Evolutionary conservation across 30 jellyfish, hydroid and myxozoan species (phyloP), one percentile per base, ranked within the genome.

Genomic region (Sanderia malayensis): DNA sequence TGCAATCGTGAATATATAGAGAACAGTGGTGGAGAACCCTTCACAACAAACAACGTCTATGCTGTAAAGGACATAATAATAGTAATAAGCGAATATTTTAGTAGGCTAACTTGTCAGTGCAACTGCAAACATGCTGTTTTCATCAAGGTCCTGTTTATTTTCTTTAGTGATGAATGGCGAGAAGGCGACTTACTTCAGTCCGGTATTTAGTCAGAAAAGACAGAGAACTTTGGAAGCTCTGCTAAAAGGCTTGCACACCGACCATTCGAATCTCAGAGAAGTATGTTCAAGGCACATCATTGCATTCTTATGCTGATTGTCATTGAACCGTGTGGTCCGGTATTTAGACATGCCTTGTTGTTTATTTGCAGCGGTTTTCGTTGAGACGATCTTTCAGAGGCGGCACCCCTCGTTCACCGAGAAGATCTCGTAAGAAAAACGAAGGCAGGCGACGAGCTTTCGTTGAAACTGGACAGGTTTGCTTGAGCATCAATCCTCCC

Each of bases 141-240:
- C n/a, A n/a, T n/a, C n/a, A n/a, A n/a, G n/a, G n/a, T n/a, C n/a
- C n/a, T n/a, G n/a, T n/a, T 9, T 33, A 33, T 23, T 47, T 21
- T n/a, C 66, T 87, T 31, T 73, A 91, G 99, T 93, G 61, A 93
- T 93, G 95, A 93, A 93, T 31, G 99, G 97, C 11, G 99, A 93
- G 61, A 93, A 93, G 71, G 99, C 99, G 7, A 96, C 99, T 4
- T 93, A 93, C 46, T 53, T 64, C 61, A 93, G 99, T 34, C 99
- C 99, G 0, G 99, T 85, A 37, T 93, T 93, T 67, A 93, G 96
- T 61, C 84, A 83, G 49, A 93, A 93, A 59, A 28, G 99, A 57
- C 95, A 93, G 46, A 71, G 99, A 49, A 93, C 99, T 9, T 73
- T 93, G 29, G 99, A 93, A 70, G 95, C 97, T 20, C 83, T 93